These are phyloP conservation scores for Oeneis ivallda DNA, from an alignment of 2,888 invertebrate genomes.

Conservation along the genomic window DNA sequence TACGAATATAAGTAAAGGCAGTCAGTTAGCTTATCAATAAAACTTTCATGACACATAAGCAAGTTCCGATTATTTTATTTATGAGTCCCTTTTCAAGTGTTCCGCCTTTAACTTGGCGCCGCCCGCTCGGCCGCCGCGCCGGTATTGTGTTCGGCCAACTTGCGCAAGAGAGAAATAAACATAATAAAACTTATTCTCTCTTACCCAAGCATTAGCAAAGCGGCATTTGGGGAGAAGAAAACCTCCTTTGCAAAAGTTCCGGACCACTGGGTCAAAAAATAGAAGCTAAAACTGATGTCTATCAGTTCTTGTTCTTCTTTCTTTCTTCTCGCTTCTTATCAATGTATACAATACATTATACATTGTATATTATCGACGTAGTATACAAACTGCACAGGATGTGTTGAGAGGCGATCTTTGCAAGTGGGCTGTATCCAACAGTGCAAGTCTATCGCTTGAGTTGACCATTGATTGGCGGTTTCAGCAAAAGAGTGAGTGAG, in stretches of 20 bases:
- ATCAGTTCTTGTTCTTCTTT: too few species aligned
- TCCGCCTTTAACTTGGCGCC: slow-evolving; percentile 2
- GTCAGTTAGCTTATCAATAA: background rate
- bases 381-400: too few species aligned
- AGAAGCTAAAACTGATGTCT: too few species aligned
- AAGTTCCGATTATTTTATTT: slow-evolving; percentile 1
- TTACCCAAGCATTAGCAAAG: background rate
- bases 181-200: slow-evolving; percentile 21
- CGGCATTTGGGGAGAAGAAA: background rate
- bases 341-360: too few species aligned
- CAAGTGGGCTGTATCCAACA: too few species aligned
- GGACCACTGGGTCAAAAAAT: background rate
- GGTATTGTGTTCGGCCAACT: slow-evolving; percentile 7
- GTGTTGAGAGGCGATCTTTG: background rate
- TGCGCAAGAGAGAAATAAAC: slow-evolving; percentile 13
- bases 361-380: too few species aligned
- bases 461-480: too few species aligned
- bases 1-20: background rate
- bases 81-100: background rate
- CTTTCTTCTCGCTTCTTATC: too few species aligned
- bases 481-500: too few species aligned
- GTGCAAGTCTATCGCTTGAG: too few species aligned
- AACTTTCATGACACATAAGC: background rate
- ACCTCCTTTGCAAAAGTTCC: background rate
- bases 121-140: background rate